Percentiles rank a stretch among this genome's conserved stretches.
Evolutionary conservation across 2,888 invertebrate genomes (phyloP).

Genomic region (Agrochola litura): DNA sequence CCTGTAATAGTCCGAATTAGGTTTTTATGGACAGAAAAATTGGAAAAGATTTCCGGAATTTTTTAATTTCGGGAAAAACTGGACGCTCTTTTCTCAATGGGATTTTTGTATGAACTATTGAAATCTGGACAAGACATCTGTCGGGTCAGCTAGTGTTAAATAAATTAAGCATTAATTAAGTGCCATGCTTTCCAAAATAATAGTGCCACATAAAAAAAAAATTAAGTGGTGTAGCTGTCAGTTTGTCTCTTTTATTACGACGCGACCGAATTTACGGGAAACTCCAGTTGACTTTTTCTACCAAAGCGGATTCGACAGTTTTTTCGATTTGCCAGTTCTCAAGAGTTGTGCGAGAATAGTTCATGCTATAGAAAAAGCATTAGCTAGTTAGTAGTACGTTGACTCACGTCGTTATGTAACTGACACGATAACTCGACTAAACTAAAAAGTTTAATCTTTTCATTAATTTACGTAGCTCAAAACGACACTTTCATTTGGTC

Average conservation of each 20-base stretch:
- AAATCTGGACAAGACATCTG: neutral
- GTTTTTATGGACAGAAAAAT: too few species aligned
- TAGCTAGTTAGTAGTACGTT: neutral
- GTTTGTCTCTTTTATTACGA: neutral
- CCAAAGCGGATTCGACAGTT: neutral
- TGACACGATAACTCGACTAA: neutral
- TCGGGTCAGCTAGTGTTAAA: too few species aligned
- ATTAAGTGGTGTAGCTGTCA: neutral
- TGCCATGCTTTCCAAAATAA: neutral
- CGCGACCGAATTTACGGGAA: neutral
- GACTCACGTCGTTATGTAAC: neutral
- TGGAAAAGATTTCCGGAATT: too few species aligned
- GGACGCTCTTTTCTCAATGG: neutral
- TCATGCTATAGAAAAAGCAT: neutral
- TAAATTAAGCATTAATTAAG: neutral
- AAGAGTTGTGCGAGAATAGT: neutral
- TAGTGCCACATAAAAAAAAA: neutral
- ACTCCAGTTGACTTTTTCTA: neutral
- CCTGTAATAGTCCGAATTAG: too few species aligned
- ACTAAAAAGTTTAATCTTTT: neutral
- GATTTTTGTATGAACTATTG: neutral
- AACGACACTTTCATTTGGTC: neutral
- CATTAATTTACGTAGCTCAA: neutral
- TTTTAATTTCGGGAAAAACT: neutral
- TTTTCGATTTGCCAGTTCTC: neutral